Evolutionary conservation across 2,888 invertebrate genomes (phyloP), one percentile per base, ranked within the genome.

Genomic region (Xylota segnis): DNA sequence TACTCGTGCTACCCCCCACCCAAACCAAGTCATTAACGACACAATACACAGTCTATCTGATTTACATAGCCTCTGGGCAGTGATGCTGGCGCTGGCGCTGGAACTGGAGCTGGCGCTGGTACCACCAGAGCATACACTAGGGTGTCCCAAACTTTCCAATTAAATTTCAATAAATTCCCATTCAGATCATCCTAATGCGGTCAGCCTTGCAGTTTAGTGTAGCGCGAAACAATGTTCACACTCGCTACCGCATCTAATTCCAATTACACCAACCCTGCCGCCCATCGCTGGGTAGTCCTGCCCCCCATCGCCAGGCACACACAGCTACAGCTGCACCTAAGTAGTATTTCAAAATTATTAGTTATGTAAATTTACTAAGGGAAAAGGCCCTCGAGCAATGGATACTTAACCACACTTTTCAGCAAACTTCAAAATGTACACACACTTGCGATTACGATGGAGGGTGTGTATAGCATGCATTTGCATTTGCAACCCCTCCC

Each of bases 331-430:
- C 29, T 59, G 71, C 43, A 50, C 45, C 66, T 68, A 82, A 86
- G 76, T 77, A 82, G 74, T 86, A 86, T 82, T 77, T 72, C 76
- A 82, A 82, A 86, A 86, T 86, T 86, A 86, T 86, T 86, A 86
- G 86, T 82, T 82, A 86, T 86, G 86, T 50, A 86, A 86, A 86
- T 82, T 82, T 82, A 82, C 82, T 72, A 86, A 82, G 32, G 65
- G 84, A 68, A 82, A 76, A 86, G 72, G 76, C 82, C 84, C 84
- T 76, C 76, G 56, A 86, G 86, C 82, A 86, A 76, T 76, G 86
- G 86, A 86, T 86, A 77, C 86, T 82, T 86, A 86, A 86, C 82
- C 82, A 82, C 86, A 86, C 82, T 86, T 86, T 86, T 86, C 82
- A 86, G 82, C 82, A 86, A 86, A 86, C 76, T 86, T 86, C 47